These are phyloP conservation scores for Vireo altiloquus DNA, from an alignment of 2,113 vertebrate genomes.

Conservation along the genomic window DNA sequence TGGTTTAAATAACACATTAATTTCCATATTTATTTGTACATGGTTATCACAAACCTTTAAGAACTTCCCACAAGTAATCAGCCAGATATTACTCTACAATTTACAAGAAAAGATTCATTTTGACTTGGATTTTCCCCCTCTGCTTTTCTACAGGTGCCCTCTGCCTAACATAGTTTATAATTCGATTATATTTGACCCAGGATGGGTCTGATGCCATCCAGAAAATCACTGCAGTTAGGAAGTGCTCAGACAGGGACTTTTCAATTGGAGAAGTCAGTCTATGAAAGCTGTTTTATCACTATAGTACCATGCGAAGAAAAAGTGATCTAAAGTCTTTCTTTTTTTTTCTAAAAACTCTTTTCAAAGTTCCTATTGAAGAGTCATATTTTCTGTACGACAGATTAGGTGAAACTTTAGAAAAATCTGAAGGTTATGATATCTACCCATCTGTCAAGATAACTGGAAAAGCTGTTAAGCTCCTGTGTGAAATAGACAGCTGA, in stretches of 20 bases:
- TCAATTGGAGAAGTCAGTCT: not conserved
- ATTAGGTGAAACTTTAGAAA: not conserved
- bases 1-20: not conserved
- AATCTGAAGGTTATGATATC: not conserved
- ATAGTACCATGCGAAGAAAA: not conserved
- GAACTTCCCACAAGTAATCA: not conserved
- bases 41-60: not conserved
- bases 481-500: not conserved
- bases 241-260: not conserved
- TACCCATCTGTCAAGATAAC: not conserved
- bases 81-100: not conserved
- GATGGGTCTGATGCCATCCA: not conserved
- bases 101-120: not conserved
- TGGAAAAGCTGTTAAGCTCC: not conserved
- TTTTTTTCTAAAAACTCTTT: not conserved
- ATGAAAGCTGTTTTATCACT: not conserved
- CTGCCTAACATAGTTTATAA: not conserved
- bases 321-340: not conserved
- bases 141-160: not conserved
- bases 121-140: not conserved
- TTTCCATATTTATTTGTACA: not conserved
- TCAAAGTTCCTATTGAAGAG: not conserved
- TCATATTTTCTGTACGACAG: not conserved
- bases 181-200: not conserved
- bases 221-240: not conserved